Conservation (phyloP, 2,888 invertebrate species). For the Agrochola circellaris region DNA sequence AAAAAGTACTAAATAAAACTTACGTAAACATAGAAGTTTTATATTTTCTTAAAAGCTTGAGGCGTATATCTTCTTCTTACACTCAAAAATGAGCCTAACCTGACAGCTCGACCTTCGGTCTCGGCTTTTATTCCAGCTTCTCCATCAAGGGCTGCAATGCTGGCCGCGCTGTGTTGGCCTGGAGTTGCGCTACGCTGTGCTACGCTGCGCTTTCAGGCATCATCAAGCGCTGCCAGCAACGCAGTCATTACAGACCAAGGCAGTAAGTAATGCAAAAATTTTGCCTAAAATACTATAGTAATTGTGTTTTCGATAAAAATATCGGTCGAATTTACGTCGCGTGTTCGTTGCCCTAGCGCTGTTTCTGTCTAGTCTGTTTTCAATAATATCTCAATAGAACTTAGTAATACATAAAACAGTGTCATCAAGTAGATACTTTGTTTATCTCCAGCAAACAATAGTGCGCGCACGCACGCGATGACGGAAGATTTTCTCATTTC, state of each 20-base stretch:
- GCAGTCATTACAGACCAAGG: too few species aligned
- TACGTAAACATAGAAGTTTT: not conserved
- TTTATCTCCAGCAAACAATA: slow-evolving; percentile 61
- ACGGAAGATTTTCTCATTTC: slow-evolving; percentile 63
- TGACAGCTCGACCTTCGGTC: too few species aligned
- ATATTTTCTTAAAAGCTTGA: not conserved
- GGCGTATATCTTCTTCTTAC: not conserved
- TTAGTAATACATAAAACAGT: slow-evolving; percentile 48
- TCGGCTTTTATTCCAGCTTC: not conserved
- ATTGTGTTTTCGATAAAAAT: not conserved
- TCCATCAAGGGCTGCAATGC: too few species aligned
- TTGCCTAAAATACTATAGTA: not conserved
- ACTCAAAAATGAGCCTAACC: too few species aligned
- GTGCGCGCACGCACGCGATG: slow-evolving; percentile 47
- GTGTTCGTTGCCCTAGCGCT: not conserved
- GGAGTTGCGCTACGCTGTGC: too few species aligned
- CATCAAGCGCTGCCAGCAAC: too few species aligned
- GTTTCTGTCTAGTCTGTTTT: not conserved
- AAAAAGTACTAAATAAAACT: not conserved
- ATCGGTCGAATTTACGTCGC: not conserved
- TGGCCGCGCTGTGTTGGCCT: too few species aligned
- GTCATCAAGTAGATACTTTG: slow-evolving; percentile 46
- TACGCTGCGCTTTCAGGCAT: too few species aligned
- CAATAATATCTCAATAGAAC: slow-evolving; percentile 34
- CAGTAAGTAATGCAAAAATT: too few species aligned